Evolutionary conservation across 2,113 vertebrate species (phyloP).

Genomic region (Struthidea cinerea): DNA sequence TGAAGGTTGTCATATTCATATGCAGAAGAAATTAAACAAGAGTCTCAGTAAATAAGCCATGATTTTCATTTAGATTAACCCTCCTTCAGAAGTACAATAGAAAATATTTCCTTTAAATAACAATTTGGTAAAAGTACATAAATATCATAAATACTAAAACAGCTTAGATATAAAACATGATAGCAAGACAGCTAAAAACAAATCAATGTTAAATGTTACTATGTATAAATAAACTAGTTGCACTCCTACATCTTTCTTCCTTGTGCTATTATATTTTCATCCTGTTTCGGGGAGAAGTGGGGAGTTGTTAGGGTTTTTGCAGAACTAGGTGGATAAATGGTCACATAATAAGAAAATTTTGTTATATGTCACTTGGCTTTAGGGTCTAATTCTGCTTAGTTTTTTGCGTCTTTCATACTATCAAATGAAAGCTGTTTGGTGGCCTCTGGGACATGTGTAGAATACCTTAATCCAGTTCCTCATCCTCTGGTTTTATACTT

Average conservation of each 20-base stretch:
- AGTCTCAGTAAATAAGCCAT: neutral
- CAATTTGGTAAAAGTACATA: neutral
- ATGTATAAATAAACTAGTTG: neutral
- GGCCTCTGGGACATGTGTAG: neutral
- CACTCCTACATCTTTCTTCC: neutral
- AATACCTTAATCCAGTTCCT: neutral
- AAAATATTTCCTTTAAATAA: neutral
- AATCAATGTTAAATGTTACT: neutral
- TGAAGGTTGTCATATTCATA: neutral
- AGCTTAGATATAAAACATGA: neutral
- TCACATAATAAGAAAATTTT: neutral
- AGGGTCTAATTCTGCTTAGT: neutral
- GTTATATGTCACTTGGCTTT: neutral
- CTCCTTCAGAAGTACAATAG: neutral
- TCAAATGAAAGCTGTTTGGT: neutral
- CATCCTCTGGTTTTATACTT: neutral
- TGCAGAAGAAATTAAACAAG: neutral
- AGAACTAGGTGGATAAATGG: neutral
- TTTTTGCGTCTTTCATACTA: neutral
- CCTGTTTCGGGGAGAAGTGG: neutral
- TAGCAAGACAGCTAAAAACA: neutral
- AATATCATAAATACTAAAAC: neutral
- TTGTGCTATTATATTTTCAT: neutral
- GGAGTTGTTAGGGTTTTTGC: neutral
- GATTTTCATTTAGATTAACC: neutral